phyloP scores from a whole-genome alignment of 2,113 vertebrate genomes.

The Tachycineta bicolor region DNA sequence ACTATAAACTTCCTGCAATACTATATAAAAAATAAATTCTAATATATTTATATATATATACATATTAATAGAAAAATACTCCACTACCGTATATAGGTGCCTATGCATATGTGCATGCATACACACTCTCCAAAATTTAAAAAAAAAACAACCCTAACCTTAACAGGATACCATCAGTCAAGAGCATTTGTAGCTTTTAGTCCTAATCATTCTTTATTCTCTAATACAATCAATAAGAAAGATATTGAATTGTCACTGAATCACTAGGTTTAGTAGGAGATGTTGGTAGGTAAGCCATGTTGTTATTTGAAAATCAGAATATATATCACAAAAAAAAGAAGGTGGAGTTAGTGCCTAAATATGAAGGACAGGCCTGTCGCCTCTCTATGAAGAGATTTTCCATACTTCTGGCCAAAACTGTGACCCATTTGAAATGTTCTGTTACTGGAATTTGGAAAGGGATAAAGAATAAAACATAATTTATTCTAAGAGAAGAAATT shows the following conservation, averaged over 20 bases:
- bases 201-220: neutral
- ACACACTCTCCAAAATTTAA: neutral
- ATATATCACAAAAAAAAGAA: rapidly evolving
- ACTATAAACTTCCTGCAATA: neutral
- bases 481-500: neutral
- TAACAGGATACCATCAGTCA: neutral
- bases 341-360: neutral
- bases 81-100: neutral
- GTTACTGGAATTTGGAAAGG: neutral
- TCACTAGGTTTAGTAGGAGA: neutral
- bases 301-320: neutral
- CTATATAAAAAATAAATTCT: neutral
- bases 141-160: neutral
- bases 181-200: neutral
- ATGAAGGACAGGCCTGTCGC: neutral
- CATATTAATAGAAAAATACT: neutral
- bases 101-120: neutral
- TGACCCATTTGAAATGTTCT: neutral
- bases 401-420: neutral
- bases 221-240: neutral
- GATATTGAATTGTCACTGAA: neutral
- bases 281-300: neutral
- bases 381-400: neutral
- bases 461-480: neutral
- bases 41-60: neutral